Evolutionary conservation across 2,113 vertebrate species (phyloP).

Genomic region (Steatornis caripensis): DNA sequence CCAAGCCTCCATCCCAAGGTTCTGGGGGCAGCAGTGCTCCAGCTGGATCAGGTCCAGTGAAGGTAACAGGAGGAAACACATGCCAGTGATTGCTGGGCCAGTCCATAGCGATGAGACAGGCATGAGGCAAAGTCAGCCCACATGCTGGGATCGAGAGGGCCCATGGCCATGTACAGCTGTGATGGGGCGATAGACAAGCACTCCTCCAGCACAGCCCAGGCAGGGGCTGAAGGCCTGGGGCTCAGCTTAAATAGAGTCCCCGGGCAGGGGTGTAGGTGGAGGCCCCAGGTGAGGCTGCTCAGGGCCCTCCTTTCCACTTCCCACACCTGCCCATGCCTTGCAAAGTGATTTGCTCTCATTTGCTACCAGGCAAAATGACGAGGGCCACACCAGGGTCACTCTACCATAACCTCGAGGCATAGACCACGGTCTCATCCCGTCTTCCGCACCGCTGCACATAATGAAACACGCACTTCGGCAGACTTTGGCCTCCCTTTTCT

Average conservation of each 20-base stretch:
- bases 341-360: not conserved
- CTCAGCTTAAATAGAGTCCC: not conserved
- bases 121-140: not conserved
- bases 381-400: not conserved
- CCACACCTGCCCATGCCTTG: not conserved
- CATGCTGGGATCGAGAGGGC: not conserved
- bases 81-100: not conserved
- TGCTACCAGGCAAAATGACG: not conserved
- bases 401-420: fast-evolving
- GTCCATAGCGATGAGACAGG: too few species aligned
- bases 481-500: not conserved
- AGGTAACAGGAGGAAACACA: not conserved
- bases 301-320: not conserved
- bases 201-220: not conserved
- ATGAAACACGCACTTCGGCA: fast-evolving
- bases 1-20: not conserved
- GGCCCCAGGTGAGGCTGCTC: not conserved
- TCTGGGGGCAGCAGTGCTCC: not conserved
- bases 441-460: fast-evolving
- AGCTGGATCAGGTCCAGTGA: not conserved
- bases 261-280: not conserved
- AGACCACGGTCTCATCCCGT: not conserved
- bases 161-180: fast-evolving
- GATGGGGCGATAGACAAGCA: fast-evolving
- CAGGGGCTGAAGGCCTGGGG: fast-evolving